Evolutionary conservation across 2,888 invertebrate species (phyloP).

Genomic region (Eupithecia centaureata): DNA sequence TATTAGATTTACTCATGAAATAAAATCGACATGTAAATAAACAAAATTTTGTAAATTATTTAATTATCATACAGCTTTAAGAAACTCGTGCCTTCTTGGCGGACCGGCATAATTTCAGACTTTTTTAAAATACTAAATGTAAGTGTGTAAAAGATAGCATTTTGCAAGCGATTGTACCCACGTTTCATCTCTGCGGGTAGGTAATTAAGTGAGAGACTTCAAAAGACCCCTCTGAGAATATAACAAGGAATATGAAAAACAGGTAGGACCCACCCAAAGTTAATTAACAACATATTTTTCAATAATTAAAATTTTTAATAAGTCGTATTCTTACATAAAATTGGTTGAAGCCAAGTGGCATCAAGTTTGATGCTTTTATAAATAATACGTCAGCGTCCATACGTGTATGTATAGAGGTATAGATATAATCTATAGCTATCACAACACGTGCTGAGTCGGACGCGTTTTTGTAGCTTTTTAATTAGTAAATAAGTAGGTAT

Average conservation of each 20-base stretch:
- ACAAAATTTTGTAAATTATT: too few relatives aligned
- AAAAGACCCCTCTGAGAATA: constrained; percentile 56
- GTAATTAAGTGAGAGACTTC: constrained; percentile 69
- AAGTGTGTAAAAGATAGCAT: neutral
- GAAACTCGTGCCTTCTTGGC: too few relatives aligned
- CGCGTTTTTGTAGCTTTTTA: too few relatives aligned
- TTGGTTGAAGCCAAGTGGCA: neutral
- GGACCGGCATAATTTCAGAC: neutral
- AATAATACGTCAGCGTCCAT: too few relatives aligned
- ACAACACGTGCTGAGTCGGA: too few relatives aligned
- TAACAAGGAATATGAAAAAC: constrained; percentile 55
- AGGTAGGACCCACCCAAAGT: constrained; percentile 36
- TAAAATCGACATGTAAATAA: too few relatives aligned
- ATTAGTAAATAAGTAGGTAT: too few relatives aligned
- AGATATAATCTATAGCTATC: too few relatives aligned
- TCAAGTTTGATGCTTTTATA: neutral
- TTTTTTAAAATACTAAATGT: neutral
- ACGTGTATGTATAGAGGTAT: too few relatives aligned
- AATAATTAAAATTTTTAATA: constrained; percentile 36
- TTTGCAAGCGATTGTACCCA: constrained; percentile 41
- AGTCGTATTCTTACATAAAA: constrained; percentile 12
- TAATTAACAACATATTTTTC: constrained; percentile 44
- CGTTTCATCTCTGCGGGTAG: constrained; percentile 55
- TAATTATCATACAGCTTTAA: too few relatives aligned
- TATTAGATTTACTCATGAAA: too few relatives aligned